Percentiles rank a stretch among this genome's conserved stretches.
Conservation (phyloP, 2,113 vertebrate species). For the Etia nguti region DNA sequence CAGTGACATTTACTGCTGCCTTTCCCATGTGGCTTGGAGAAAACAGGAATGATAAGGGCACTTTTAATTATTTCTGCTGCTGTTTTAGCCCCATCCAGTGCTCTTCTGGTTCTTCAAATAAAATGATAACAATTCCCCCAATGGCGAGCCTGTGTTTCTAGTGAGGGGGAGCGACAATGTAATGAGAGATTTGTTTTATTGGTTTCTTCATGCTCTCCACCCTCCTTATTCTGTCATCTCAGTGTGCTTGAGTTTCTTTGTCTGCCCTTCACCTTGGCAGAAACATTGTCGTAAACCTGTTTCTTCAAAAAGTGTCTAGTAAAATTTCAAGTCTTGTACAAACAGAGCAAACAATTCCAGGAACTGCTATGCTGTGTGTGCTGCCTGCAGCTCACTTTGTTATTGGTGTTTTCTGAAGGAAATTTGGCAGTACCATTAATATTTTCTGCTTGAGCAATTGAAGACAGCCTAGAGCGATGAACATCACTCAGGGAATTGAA, state of each 20-base stretch:
- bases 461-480: neutral
- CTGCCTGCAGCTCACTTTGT: neutral
- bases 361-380: neutral
- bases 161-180: slow-evolving; percentile 12
- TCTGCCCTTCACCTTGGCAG: slow-evolving; percentile 18
- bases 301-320: slow-evolving; percentile 18
- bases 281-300: slow-evolving; percentile 1
- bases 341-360: slow-evolving; percentile 13
- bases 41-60: slow-evolving; percentile 49
- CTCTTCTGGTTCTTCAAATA: slow-evolving; percentile 47
- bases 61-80: slow-evolving; percentile 60
- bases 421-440: slow-evolving; percentile 9
- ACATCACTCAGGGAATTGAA: slow-evolving; percentile 14
- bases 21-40: slow-evolving; percentile 16
- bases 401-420: neutral
- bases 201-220: neutral
- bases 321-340: slow-evolving; percentile 5
- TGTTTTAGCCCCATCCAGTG: neutral
- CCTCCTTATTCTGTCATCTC: slow-evolving; percentile 4
- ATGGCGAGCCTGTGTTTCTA: slow-evolving; percentile 37
- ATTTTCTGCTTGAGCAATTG: slow-evolving; percentile 21
- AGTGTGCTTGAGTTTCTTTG: neutral
- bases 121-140: slow-evolving; percentile 51
- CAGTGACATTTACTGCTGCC: slow-evolving; percentile 47
- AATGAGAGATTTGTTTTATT: slow-evolving; percentile 56